Base-by-base conservation (phyloP, 2,888 invertebrate genomes). In the Ganaspis brasiliensis region DNA sequence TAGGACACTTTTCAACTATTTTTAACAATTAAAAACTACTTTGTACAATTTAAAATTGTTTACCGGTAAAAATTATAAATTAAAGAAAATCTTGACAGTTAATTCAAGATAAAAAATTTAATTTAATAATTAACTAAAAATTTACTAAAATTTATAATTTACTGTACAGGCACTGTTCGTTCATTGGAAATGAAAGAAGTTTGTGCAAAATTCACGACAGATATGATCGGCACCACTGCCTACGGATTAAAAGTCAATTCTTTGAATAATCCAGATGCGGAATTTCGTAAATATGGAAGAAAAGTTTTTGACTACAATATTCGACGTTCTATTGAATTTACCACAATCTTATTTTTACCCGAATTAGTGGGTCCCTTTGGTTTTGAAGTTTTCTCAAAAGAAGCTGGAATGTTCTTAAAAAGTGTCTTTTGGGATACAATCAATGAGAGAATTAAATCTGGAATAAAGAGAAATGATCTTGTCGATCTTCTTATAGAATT, bases 221-320 rank as follows among this genome's bases (percentile, higher is more conserved):
- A 93, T 80, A 88, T 93, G 1, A 92, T 93, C 75, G 92, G 91
- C 4, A 91, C 92, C 0, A 92, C 92, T 1, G 93, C 93, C 0
- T 93, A 90, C 59, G 93, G 93, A 0, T 86, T 93, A 0, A 87
- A 90, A 72, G 92, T 91, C 0, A 93, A 93, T 78, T 91, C 92
- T 1, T 85, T 93, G 19, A 89, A 87, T 14, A 84, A 92, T 71
- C 91, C 92, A 0, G 86, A 93, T 12, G 89, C 92, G 0, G 90
- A 91, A 56, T 92, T 93, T 74, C 91, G 93, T 0, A 86, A 87
- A 6, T 86, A 87, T 61, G 93, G 93, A 9, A 89, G 90, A 0
- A 85, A 87, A 19, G 88, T 93, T 3, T 93, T 93, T 72, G 72
- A 84, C 0, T 91, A 89, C 45, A 86, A 85, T 12, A 78, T 88